Conservation (phyloP, 2,797 vertebrate species). For the Cyprinella venusta region DNA sequence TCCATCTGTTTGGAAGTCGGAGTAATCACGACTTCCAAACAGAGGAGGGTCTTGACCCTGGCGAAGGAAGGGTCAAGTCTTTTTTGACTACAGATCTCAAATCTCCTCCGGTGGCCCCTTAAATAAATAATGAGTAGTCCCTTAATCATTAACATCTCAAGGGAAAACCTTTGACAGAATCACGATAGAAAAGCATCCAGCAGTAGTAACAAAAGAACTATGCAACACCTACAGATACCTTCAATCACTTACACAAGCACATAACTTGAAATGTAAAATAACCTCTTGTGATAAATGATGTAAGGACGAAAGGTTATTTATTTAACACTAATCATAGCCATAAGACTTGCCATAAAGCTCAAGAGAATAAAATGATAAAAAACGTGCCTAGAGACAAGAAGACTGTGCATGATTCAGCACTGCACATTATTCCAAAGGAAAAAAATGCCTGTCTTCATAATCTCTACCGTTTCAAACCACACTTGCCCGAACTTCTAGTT, state of each 20-base stretch:
- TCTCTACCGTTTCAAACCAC: neutral
- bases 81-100: too few species aligned
- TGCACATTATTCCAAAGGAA: slow-evolving; percentile 4
- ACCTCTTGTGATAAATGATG: slow-evolving; percentile 77
- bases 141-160: neutral
- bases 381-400: slow-evolving; percentile 63
- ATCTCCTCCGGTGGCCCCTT: too few species aligned
- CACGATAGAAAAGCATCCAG: neutral
- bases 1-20: too few species aligned
- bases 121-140: too few species aligned
- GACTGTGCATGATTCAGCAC: neutral
- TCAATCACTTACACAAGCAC: neutral
- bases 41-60: too few species aligned
- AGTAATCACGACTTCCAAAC: too few species aligned
- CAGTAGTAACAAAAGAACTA: neutral
- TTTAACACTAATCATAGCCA: slow-evolving; percentile 75
- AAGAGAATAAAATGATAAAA: slow-evolving; percentile 77
- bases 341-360: slow-evolving; percentile 61
- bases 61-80: too few species aligned
- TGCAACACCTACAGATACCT: neutral
- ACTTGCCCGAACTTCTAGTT: neutral
- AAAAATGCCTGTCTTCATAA: neutral
- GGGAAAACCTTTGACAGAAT: neutral
- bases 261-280: slow-evolving; percentile 1
- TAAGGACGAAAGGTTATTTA: slow-evolving; percentile 79